Evolutionary conservation across 2,113 vertebrate species (phyloP).

Genomic region (Centropristis striata): DNA sequence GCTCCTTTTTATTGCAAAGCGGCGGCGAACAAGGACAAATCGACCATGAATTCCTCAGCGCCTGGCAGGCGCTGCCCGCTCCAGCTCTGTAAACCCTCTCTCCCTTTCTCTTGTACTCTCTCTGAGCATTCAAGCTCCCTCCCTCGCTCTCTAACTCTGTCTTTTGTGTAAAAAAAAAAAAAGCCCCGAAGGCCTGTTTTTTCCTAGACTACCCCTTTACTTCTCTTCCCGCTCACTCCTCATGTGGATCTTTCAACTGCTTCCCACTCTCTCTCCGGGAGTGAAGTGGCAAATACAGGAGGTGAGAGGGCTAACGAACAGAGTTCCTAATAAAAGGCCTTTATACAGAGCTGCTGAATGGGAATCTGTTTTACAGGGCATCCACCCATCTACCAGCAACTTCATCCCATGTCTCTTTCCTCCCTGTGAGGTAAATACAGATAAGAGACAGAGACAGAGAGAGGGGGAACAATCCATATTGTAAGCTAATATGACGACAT

Average conservation of each 20-base stretch:
- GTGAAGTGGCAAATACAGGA: conserved; percentile 67
- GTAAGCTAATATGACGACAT: not conserved
- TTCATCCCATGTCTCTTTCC: conserved; percentile 34
- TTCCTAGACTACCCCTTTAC: conserved; percentile 58
- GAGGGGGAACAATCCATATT: not conserved
- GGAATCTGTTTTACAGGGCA: conserved; percentile 73
- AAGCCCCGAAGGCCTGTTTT: conserved; percentile 58
- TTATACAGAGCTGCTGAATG: conserved; percentile 76
- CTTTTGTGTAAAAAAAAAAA: conserved; percentile 59
- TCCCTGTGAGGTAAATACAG: conserved; percentile 41
- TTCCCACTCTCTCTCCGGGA: conserved; percentile 60
- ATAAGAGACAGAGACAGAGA: conserved; percentile 32
- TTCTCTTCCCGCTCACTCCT: conserved; percentile 42
- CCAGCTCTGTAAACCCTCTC: conserved; percentile 62
- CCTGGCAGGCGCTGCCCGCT: conserved; percentile 74
- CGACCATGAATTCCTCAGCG: conserved; percentile 80
- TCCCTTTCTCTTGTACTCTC: conserved; percentile 55
- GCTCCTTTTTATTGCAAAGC: conserved; percentile 77
- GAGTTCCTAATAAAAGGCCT: conserved; percentile 72
- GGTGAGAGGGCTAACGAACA: conserved; percentile 78
- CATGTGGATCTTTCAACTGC: conserved; percentile 70
- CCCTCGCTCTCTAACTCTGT: conserved; percentile 61
- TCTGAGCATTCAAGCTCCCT: conserved; percentile 65
- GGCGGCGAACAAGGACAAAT: conserved; percentile 81
- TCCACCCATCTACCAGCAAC: conserved; percentile 57